phyloP scores from a whole-genome alignment of 1,140 invertebrate species.

The Drosophila paulistorum region DNA sequence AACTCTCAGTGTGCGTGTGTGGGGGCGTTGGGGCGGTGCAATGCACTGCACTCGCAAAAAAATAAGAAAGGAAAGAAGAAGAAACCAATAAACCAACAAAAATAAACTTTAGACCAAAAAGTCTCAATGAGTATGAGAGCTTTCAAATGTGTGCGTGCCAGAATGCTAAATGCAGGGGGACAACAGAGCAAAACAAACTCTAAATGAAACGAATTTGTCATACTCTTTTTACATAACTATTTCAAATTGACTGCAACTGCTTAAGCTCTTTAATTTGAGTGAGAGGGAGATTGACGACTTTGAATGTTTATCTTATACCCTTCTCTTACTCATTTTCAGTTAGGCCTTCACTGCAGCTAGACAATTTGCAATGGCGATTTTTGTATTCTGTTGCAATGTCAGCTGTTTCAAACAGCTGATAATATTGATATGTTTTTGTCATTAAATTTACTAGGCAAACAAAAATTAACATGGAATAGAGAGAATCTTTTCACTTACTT shows the following conservation, averaged over 20 bases:
- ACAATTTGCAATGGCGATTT: conserved; percentile 32
- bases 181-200: conserved; percentile 28
- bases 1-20: conserved; percentile 39
- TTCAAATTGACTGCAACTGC: too few species aligned
- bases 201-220: conserved; percentile 44
- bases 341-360: conserved; percentile 58
- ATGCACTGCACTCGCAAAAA: conserved; percentile 72
- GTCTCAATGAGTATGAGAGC: conserved; percentile 57
- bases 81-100: conserved; percentile 33
- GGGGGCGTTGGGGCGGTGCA: conserved; percentile 61
- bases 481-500: conserved; percentile 22
- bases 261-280: background rate
- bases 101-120: conserved; percentile 39
- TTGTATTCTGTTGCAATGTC: conserved; percentile 28
- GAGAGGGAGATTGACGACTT: conserved; percentile 11
- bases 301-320: background rate
- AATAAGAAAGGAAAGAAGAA: conserved; percentile 30
- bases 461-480: conserved; percentile 25
- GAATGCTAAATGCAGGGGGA: background rate
- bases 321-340: background rate
- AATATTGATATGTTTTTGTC: conserved; percentile 57
- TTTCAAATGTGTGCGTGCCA: conserved; percentile 17
- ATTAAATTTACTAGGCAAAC: conserved; percentile 31
- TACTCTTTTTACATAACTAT: too few species aligned
- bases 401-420: conserved; percentile 46